Conservation (phyloP, 2,113 vertebrate species). For the Enhydra lutris region DNA sequence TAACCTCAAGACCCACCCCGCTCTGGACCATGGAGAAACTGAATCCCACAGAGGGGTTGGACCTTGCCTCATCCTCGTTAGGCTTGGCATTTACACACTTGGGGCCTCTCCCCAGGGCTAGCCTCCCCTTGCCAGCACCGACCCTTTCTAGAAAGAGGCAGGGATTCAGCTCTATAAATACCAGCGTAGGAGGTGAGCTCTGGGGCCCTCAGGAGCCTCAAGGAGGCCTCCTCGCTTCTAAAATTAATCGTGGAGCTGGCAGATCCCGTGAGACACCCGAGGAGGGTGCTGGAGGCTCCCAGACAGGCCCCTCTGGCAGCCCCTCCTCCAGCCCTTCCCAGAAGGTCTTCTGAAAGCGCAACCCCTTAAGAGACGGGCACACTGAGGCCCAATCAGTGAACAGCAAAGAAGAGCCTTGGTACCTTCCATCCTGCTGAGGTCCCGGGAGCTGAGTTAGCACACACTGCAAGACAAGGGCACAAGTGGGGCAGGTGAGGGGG, state of each 20-base stretch:
- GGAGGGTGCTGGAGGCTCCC: background rate
- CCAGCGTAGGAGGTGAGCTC: background rate
- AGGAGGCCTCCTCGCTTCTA: background rate
- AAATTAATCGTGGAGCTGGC: background rate
- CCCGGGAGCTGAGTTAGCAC: background rate
- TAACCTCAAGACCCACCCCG: background rate
- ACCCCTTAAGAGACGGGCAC: background rate
- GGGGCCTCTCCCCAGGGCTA: background rate
- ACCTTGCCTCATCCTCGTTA: background rate
- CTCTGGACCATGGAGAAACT: background rate
- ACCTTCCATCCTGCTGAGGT: conserved; percentile 69
- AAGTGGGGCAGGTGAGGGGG: background rate
- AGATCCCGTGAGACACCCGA: background rate
- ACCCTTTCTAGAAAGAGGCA: background rate
- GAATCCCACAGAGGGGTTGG: background rate
- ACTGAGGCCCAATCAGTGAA: background rate
- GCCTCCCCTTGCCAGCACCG: background rate
- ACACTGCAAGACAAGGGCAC: conserved; percentile 61
- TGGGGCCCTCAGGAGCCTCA: background rate
- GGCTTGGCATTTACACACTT: background rate
- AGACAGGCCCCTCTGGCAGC: background rate
- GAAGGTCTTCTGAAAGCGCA: fast-evolving
- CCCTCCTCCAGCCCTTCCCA: background rate
- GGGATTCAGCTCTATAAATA: conserved; percentile 32
- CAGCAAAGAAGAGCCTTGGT: background rate